Percentiles rank a stretch among this genome's conserved stretches.
These are phyloP conservation scores for Arrhopalites spinosus DNA, from an alignment of 2,888 invertebrate species.

Conservation along the genomic window DNA sequence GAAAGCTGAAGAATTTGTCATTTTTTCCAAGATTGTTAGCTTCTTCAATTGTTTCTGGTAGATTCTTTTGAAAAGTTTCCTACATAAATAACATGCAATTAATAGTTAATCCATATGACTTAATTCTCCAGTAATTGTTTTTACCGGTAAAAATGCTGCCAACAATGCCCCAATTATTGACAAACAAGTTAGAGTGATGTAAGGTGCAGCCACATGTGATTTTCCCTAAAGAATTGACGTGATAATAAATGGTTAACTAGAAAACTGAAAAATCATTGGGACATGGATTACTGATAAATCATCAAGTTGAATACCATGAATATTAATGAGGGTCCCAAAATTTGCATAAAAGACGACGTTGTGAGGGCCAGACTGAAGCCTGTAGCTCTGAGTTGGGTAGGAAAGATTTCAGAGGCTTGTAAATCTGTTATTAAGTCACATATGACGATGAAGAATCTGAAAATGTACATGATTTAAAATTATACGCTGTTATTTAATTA, in stretches of 20 bases:
- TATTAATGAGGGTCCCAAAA: slow-evolving; percentile 25
- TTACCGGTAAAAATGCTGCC: slow-evolving; percentile 19
- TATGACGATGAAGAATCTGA: slow-evolving; percentile 32
- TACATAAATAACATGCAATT: too few relatives aligned
- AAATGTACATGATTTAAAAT: not conserved
- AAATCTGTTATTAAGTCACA: slow-evolving; percentile 34
- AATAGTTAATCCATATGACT: too few relatives aligned
- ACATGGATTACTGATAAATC: not conserved
- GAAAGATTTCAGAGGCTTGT: slow-evolving; percentile 31
- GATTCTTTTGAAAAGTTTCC: slow-evolving; percentile 57
- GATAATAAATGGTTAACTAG: not conserved
- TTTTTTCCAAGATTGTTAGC: slow-evolving; percentile 65
- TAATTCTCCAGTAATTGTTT: not conserved
- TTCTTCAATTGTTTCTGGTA: slow-evolving; percentile 69
- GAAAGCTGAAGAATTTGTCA: slow-evolving; percentile 57
- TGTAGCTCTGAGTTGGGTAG: slow-evolving; percentile 23
- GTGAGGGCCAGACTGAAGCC: slow-evolving; percentile 32
- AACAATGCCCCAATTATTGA: slow-evolving; percentile 7
- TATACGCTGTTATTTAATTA: not conserved
- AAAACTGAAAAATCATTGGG: not conserved
- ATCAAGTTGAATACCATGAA: slow-evolving; percentile 25
- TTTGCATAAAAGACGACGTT: slow-evolving; percentile 23
- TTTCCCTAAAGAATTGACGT: slow-evolving; percentile 12
- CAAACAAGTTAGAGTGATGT: slow-evolving; percentile 17
- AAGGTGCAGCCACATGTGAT: slow-evolving; percentile 24